Evolutionary conservation across 2,797 vertebrate species (phyloP).

Genomic region (Phyllotis vaccarum): DNA sequence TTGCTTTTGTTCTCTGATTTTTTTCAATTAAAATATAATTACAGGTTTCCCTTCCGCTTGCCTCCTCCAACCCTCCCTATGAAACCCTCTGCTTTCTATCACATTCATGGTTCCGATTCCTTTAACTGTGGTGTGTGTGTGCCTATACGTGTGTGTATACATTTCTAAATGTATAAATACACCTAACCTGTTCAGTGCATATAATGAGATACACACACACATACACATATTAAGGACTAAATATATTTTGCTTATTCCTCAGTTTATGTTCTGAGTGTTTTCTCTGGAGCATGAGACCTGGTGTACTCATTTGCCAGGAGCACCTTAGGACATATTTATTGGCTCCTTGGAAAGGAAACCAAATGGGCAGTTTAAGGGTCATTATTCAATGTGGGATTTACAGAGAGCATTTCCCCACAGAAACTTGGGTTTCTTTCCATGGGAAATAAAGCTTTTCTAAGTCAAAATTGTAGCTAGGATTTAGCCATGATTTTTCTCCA

Average conservation of each 20-base stretch:
- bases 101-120: not conserved
- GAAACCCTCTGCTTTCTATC: not conserved
- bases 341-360: slow-evolving; percentile 59
- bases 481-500: slow-evolving; percentile 36
- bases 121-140: not conserved
- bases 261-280: slow-evolving; percentile 22
- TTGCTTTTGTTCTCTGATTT: not conserved
- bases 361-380: slow-evolving; percentile 52
- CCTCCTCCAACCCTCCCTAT: not conserved
- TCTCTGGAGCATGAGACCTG: not conserved
- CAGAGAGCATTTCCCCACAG: slow-evolving; percentile 40
- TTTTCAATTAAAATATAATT: not conserved
- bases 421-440: slow-evolving; percentile 61
- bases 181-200: not conserved
- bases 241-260: not conserved
- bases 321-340: slow-evolving; percentile 43
- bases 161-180: not conserved
- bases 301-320: slow-evolving; percentile 35
- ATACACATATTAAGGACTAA: not conserved
- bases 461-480: not conserved
- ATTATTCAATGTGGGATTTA: slow-evolving; percentile 59
- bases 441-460: slow-evolving; percentile 29
- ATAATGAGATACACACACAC: not conserved
- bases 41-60: not conserved
- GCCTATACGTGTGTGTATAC: too few species aligned